Evolutionary conservation across 2,888 invertebrate species (phyloP).

Genomic region (Amphipyra tragopoginis): DNA sequence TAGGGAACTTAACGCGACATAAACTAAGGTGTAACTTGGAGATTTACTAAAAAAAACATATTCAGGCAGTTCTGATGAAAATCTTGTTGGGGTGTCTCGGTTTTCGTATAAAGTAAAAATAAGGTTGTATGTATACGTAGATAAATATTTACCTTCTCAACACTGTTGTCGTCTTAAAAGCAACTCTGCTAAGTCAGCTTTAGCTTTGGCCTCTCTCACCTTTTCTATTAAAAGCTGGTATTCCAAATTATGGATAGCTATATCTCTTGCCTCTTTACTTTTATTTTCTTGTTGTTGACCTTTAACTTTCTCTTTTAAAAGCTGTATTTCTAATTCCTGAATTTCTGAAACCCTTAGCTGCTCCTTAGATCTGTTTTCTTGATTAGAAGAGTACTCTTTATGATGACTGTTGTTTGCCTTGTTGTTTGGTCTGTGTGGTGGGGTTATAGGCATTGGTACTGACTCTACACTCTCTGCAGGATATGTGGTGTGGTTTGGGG

Average conservation of each 20-base stretch:
- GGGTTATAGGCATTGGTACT: not conserved
- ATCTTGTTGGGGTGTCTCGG: no score
- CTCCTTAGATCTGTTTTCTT: not conserved
- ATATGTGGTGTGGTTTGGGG: slow-evolving; percentile 4
- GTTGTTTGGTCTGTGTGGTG: not conserved
- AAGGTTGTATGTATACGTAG: no score
- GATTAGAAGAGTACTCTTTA: not conserved
- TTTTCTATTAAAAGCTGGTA: slow-evolving; percentile 27
- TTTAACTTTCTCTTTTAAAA: slow-evolving; percentile 34
- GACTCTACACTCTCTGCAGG: not conserved
- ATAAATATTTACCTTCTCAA: slow-evolving; percentile 1
- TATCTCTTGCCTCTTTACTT: slow-evolving; percentile 2
- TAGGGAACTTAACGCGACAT: no score
- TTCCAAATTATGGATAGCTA: slow-evolving; percentile 23
- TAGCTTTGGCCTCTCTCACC: slow-evolving; percentile 36
- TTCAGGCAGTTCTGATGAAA: no score
- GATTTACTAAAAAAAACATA: no score
- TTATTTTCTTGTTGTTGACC: slow-evolving; percentile 16
- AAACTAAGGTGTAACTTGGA: no score
- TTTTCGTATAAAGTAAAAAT: no score
- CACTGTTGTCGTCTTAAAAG: slow-evolving; percentile 24
- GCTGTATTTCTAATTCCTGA: slow-evolving; percentile 14
- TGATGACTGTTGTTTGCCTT: not conserved
- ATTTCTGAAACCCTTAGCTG: slow-evolving; percentile 9
- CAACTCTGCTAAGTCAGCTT: slow-evolving; percentile 39